Percentiles rank a stretch among this genome's conserved stretches.
Evolutionary conservation across 2,888 invertebrate genomes (phyloP).

Genomic region (Saturnia japonica): DNA sequence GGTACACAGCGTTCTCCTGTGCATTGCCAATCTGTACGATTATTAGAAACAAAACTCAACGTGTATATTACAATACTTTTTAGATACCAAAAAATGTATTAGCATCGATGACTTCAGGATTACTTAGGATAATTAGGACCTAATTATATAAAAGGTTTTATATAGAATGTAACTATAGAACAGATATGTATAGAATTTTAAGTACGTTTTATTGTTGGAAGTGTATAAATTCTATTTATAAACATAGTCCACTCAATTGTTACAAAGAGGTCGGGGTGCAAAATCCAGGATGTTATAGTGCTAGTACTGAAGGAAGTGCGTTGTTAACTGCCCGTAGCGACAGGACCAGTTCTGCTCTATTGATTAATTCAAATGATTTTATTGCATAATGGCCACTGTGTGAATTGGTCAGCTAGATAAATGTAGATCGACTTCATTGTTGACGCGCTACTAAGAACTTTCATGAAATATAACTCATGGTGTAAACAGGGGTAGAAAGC

Average conservation of each 20-base stretch:
- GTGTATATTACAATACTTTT: background rate
- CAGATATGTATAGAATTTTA: background rate
- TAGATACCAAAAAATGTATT: no score
- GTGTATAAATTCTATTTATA: constrained; percentile 35
- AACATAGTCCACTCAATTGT: constrained; percentile 32
- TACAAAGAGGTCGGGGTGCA: constrained; percentile 36
- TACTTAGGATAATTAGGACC: no score
- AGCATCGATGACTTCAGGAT: no score
- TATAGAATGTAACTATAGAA: background rate
- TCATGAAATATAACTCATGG: background rate
- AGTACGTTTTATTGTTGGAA: background rate
- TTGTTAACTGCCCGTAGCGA: constrained; percentile 59
- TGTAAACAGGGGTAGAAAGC: background rate
- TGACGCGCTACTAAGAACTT: constrained; percentile 8
- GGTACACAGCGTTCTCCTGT: no score
- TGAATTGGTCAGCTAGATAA: constrained; percentile 45
- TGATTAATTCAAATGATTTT: constrained; percentile 77
- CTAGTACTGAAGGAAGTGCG: constrained; percentile 55
- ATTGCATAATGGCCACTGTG: constrained; percentile 68
- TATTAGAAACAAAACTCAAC: no score
- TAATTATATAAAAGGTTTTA: no score
- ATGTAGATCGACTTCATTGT: constrained; percentile 30
- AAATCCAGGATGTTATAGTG: constrained; percentile 35
- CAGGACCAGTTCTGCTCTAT: constrained; percentile 73
- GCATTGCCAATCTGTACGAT: no score